Percentiles rank a stretch among this genome's conserved stretches.
phyloP scores from a whole-genome alignment of 2,888 invertebrate genomes.

The Pachliopta kotzebuea region DNA sequence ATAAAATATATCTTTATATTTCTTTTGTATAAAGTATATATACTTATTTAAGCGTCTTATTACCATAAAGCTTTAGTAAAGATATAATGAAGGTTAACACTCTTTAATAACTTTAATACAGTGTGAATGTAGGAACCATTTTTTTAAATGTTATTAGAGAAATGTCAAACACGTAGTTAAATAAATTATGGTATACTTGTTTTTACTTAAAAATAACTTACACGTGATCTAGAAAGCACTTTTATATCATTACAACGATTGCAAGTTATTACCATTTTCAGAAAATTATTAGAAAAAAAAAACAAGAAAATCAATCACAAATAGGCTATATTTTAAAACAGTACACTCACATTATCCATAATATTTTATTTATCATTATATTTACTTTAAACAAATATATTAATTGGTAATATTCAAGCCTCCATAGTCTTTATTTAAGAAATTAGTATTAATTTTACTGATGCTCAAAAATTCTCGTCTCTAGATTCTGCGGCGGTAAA shows the following conservation, averaged over 20 bases:
- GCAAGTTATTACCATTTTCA: not conserved
- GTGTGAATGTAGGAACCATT: no score
- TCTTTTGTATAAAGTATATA: no score
- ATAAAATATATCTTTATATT: no score
- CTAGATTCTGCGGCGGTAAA: conserved; percentile 73
- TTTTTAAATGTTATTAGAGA: no score
- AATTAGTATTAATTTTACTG: conserved; percentile 10
- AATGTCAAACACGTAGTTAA: no score
- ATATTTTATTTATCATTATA: not conserved
- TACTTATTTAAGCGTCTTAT: no score
- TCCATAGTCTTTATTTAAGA: not conserved
- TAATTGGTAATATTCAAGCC: conserved; percentile 17
- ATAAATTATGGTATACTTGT: no score
- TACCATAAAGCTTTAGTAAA: no score
- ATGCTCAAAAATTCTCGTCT: conserved; percentile 33
- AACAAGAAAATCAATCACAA: not conserved
- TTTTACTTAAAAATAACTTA: no score
- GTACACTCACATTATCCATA: not conserved
- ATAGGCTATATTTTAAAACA: not conserved
- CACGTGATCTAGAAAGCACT: no score
- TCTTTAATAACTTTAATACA: no score
- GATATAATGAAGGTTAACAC: no score
- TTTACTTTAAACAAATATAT: not conserved
- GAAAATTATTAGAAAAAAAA: not conserved
- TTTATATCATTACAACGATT: not conserved